Evolutionary conservation across 2,888 invertebrate species (phyloP).

Genomic region (Acholoe squamosa): DNA sequence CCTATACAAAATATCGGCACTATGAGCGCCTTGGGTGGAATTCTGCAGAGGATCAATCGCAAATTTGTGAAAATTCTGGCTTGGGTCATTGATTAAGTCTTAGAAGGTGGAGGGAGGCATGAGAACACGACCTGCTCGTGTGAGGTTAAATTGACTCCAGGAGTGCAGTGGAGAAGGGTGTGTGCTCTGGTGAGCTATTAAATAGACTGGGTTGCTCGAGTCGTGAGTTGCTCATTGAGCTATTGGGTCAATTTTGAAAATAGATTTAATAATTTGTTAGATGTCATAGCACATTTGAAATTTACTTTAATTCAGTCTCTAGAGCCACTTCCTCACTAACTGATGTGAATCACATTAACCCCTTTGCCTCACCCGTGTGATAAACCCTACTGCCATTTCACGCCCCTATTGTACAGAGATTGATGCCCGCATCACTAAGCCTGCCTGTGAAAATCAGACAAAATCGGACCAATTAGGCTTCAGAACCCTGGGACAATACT

Average conservation of each 20-base stretch:
- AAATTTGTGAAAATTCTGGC: conserved; percentile 44
- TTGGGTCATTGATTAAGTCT: conserved; percentile 13
- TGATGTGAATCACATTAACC: too few species aligned
- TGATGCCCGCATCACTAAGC: neutral
- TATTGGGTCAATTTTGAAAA: too few species aligned
- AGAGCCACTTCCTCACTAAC: too few species aligned
- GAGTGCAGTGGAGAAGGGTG: neutral
- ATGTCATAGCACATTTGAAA: too few species aligned
- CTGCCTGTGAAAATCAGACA: neutral
- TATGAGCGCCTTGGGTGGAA: neutral
- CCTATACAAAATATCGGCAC: neutral
- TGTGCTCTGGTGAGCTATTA: neutral
- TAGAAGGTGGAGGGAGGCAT: neutral
- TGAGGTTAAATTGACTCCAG: neutral
- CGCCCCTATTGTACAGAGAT: neutral
- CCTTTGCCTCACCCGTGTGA: too few species aligned
- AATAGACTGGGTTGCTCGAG: neutral
- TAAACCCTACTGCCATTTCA: too few species aligned
- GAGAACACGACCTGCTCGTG: neutral
- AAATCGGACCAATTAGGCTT: conserved; percentile 27
- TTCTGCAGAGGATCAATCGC: neutral
- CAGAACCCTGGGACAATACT: too few species aligned
- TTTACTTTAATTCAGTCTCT: too few species aligned
- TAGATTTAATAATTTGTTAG: too few species aligned
- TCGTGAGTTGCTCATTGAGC: neutral